Conservation (phyloP, 1,140 invertebrate genomes). For the Psilanteris sp. region DNA sequence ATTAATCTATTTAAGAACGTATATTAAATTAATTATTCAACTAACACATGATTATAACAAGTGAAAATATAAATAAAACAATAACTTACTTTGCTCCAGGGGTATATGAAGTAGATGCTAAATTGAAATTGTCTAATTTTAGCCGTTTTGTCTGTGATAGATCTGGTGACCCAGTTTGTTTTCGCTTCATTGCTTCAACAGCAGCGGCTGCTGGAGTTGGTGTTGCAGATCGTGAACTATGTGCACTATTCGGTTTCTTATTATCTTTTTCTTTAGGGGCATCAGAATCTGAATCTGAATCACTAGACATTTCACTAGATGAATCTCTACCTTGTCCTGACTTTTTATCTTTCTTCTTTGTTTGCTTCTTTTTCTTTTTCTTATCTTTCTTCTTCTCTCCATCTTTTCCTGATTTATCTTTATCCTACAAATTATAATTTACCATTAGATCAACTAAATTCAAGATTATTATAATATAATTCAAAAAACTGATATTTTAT, state of each 20-base stretch:
- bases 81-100: constrained; percentile 74
- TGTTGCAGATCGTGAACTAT: constrained; percentile 84
- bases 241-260: constrained; percentile 77
- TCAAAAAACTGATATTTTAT: too few species aligned
- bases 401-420: constrained; percentile 72
- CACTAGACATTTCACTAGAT: constrained; percentile 87
- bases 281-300: constrained; percentile 87
- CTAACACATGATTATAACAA: too few species aligned
- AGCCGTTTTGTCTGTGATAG: constrained; percentile 82
- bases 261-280: constrained; percentile 80
- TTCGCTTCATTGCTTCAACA: constrained; percentile 76
- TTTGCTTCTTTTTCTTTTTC: constrained; percentile 75
- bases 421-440: constrained; percentile 67
- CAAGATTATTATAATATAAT: too few species aligned
- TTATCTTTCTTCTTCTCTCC: constrained; percentile 72
- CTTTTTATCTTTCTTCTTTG: constrained; percentile 74
- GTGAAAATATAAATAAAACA: too few species aligned
- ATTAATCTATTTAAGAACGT: too few species aligned
- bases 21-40: too few species aligned
- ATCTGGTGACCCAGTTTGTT: constrained; percentile 79
- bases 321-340: constrained; percentile 78
- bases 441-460: too few species aligned
- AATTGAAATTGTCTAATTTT: constrained; percentile 81
- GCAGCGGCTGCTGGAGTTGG: constrained; percentile 77
- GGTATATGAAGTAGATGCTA: constrained; percentile 76